Conservation (phyloP, 2,113 vertebrate genomes). For the Chunga burmeisteri region DNA sequence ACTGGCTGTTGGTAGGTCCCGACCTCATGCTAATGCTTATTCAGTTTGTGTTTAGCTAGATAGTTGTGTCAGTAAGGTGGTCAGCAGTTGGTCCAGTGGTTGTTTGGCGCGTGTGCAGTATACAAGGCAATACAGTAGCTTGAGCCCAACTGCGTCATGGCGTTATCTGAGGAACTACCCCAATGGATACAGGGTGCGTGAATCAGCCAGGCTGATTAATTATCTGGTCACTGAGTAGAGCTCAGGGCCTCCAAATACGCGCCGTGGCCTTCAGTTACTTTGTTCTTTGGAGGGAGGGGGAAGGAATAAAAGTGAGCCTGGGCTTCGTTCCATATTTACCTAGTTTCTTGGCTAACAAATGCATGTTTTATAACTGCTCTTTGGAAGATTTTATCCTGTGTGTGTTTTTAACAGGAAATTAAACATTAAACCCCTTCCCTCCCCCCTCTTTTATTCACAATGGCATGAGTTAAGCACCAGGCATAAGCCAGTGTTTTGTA, state of each 20-base stretch:
- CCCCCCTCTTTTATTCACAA: slow-evolving; percentile 23
- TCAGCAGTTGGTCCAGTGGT: rapidly evolving
- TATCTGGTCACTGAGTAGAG: background rate
- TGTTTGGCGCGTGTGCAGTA: background rate
- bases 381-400: slow-evolving; percentile 63
- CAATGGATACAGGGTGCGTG: background rate
- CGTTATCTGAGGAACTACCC: background rate
- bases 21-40: rapidly evolving
- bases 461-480: slow-evolving; percentile 50
- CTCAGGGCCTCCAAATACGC: background rate
- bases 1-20: background rate
- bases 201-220: background rate
- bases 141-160: background rate
- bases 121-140: background rate
- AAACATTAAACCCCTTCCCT: slow-evolving; percentile 34
- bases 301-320: slow-evolving; percentile 7
- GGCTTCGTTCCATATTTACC: slow-evolving; percentile 32
- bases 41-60: background rate
- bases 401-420: slow-evolving; percentile 58
- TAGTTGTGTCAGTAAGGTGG: background rate
- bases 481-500: slow-evolving; percentile 52
- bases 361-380: slow-evolving; percentile 46
- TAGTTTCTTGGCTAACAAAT: slow-evolving; percentile 56
- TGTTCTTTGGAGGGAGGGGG: background rate
- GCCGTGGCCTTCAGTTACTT: background rate